Base-by-base conservation (phyloP, 2,113 vertebrate genomes). In the Gracilinanus agilis region DNA sequence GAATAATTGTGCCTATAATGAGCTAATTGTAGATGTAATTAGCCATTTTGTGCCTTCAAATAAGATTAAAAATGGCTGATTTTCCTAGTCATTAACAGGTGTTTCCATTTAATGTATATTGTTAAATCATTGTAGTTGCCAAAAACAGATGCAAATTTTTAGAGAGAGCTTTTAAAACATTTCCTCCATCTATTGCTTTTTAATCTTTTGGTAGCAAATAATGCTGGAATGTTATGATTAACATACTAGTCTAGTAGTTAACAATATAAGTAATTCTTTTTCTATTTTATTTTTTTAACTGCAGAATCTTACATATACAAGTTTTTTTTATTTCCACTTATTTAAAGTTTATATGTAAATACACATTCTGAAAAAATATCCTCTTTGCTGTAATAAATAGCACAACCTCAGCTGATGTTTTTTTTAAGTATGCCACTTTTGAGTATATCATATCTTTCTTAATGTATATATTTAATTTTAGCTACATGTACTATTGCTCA, bases 11-110 rank as follows among this genome's bases (percentile, higher is more conserved):
- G 49, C 34, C 67, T 83, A 9, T 83, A 83, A 83, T 40, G 34
- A 19, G n/a, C n/a, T 83, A 83, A 83, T 83, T 83, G 67, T 83
- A 83, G n/a, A 83, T 83, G n/a, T 83, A 83, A 83, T 83, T 83
- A 90, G 89, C 49, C 44, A 90, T 53, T 49, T 90, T 53, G 49
- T 90, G n/a, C 44, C 89, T 90, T 90, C 44, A 90, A 90, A 53
- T 90, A 29, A 90, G 24, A 44, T 53, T 90, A 90, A 90, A 90
- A 90, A 90, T 90, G 49, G 89, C 25, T 90, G 44, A 90, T 53
- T 53, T 44, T 53, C 24, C 89, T 25, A 27, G 13, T 90, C 44
- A 90, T 90, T 90, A 90, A 53, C 89, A 90, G 49, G 89, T 49
- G 89, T 90, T 27, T 25, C 83, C 27, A 90, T 27, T 83, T 53